Conservation (phyloP, 1,140 invertebrate genomes). For the Octopus sinensis region DNA sequence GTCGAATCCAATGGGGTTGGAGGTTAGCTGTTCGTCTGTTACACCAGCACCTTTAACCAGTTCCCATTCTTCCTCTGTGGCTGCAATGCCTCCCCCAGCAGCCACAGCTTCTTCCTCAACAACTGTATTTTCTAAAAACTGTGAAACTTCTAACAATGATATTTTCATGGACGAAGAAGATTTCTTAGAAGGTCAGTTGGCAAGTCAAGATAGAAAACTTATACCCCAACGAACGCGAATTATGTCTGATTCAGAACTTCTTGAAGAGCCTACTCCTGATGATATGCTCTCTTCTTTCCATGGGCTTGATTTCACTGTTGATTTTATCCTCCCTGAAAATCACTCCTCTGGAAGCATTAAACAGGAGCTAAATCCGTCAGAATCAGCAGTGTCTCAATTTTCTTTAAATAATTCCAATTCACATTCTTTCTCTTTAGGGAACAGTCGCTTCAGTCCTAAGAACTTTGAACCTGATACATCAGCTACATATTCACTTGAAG, state of each 20-base stretch:
- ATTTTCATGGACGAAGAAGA: background rate
- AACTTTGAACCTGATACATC: background rate
- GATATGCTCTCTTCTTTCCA: conserved; percentile 3
- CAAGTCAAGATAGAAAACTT: background rate
- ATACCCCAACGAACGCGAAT: conserved; percentile 6
- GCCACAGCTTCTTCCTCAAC: background rate
- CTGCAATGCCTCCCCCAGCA: background rate
- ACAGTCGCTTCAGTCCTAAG: conserved; percentile 7
- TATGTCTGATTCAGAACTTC: background rate
- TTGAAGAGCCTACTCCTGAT: conserved; percentile 1
- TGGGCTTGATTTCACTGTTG: conserved; percentile 12
- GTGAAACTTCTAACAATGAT: conserved; percentile 1
- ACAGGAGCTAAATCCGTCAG: background rate
- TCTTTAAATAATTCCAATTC: conserved; percentile 4
- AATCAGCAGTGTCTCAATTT: background rate
- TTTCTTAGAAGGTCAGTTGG: conserved; percentile 9
- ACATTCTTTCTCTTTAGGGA: background rate
- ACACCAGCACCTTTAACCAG: background rate
- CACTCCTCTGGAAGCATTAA: background rate
- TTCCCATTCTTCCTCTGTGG: background rate
- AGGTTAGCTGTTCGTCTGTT: background rate
- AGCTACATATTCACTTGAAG: conserved; percentile 4
- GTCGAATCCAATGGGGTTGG: background rate
- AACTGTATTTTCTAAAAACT: background rate
- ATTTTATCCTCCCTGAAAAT: conserved; percentile 14